Percentiles rank a stretch among this genome's conserved stretches.
Evolutionary conservation across 1,140 invertebrate genomes (phyloP).

Genomic region (Anastatus disparis): DNA sequence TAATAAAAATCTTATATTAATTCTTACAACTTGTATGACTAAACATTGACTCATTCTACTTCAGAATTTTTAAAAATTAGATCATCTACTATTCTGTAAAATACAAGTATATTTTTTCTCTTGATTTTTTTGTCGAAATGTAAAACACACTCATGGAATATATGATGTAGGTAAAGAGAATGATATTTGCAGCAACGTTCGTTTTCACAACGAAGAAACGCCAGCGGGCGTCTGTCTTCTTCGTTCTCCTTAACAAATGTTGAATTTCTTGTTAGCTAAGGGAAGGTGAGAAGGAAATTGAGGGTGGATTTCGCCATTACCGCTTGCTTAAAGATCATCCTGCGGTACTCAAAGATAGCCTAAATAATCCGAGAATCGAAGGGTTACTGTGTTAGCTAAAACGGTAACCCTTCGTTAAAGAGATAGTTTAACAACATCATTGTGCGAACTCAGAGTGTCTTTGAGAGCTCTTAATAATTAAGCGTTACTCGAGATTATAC

Average conservation of each 20-base stretch:
- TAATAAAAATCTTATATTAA: too few species aligned
- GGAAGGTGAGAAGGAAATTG: slow-evolving; percentile 16
- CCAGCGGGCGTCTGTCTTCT: neutral
- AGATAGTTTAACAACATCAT: slow-evolving; percentile 50
- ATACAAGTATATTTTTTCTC: too few species aligned
- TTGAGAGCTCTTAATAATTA: neutral
- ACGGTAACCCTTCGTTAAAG: slow-evolving; percentile 54
- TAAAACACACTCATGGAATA: too few species aligned
- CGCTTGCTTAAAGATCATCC: slow-evolving; percentile 41
- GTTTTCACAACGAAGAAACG: slow-evolving; percentile 28
- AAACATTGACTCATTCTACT: too few species aligned
- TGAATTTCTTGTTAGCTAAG: neutral
- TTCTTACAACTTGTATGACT: too few species aligned
- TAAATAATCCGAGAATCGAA: slow-evolving; percentile 51
- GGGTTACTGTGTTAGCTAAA: slow-evolving; percentile 19
- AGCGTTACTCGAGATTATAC: neutral
- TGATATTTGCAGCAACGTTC: too few species aligned
- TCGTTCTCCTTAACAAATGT: neutral
- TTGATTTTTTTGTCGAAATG: too few species aligned
- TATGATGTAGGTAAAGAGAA: too few species aligned
- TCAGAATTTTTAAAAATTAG: too few species aligned
- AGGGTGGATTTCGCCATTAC: slow-evolving; percentile 11
- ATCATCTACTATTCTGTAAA: too few species aligned
- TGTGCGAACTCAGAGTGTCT: slow-evolving; percentile 25
- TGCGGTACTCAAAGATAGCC: slow-evolving; percentile 44